Conservation (phyloP, 2,888 invertebrate genomes). For the Chouioia cunea region DNA sequence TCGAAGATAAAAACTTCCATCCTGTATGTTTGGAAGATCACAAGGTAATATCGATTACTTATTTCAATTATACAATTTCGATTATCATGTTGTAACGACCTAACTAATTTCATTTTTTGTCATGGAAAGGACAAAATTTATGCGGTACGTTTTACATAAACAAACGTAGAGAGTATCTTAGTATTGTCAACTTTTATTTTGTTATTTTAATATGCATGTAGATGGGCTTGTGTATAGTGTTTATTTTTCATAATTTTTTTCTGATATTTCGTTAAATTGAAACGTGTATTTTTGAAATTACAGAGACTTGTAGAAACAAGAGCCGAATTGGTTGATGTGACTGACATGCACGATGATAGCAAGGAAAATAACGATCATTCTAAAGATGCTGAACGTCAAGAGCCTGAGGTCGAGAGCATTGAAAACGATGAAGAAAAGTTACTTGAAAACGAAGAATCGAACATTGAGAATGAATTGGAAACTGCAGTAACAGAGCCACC, state of each 20-base stretch:
- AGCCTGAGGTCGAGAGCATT: neutral
- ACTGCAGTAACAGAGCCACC: slow-evolving; percentile 69
- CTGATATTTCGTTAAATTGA: neutral
- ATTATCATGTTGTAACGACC: no score
- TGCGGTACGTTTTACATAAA: slow-evolving; percentile 40
- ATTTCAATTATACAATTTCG: no score
- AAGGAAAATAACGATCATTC: no score
- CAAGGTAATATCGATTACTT: slow-evolving; percentile 72
- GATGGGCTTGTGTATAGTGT: neutral
- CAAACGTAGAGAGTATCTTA: neutral
- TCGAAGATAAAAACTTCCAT: slow-evolving; percentile 86
- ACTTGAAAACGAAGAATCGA: slow-evolving; percentile 59
- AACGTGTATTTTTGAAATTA: neutral
- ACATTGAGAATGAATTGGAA: slow-evolving; percentile 67
- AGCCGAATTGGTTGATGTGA: slow-evolving; percentile 34
- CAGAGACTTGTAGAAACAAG: slow-evolving; percentile 56
- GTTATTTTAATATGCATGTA: neutral
- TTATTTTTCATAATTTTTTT: slow-evolving; percentile 2
- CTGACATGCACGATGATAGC: no score
- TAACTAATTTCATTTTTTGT: slow-evolving; percentile 19
- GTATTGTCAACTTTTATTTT: neutral
- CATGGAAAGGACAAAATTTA: slow-evolving; percentile 45
- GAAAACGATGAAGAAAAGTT: slow-evolving; percentile 41
- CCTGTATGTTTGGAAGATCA: slow-evolving; percentile 91
- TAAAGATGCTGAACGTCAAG: no score